Base-by-base conservation (phyloP, 2,888 invertebrate species). In the Pseudanteris insignis region DNA sequence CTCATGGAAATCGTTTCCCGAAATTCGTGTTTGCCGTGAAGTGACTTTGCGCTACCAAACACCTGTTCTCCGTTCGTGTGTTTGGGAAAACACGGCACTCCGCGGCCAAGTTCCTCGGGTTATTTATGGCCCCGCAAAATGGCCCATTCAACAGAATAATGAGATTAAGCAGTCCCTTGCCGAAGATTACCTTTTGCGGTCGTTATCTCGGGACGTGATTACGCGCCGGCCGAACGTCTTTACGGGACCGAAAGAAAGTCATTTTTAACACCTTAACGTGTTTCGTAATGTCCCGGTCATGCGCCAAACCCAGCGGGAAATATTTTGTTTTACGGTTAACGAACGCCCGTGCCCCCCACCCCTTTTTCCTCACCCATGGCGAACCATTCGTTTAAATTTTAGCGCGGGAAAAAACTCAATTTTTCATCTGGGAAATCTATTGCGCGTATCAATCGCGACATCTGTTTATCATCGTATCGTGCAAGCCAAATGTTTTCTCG, bases 191-290 rank as follows among this genome's bases (percentile, higher is more conserved):
- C 44, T 36, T 21, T 37, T 41, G 15, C 28, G 36, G 40, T 48
- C 43, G 37, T 57, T 43, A 48, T 37, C 24, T 36, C 13, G 9
- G 41, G 34, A 55, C 47, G 55, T 55, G 55, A 47, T 55, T 55
- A 47, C 47, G 21, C 25, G 30, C 15, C 30, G 26, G 30, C 47
- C 36, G 47, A 41, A 41, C 41, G 41, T 47, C 41, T 55, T 47
- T 55, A 11, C 26, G 1, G 15, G 13, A 24, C 34, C 10, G 9
- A 28, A 34, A 18, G 18, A 47, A 40, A 29, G 29, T 15, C 40
- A 29, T 47, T 34, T 46, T 46, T 33, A 46, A 46, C 33, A 54
- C 33, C 40, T 38, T 46, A 38, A 53, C 44, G 25, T 44, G 26
- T 44, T 44, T 44, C 38, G 21, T 26, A 44, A 44, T 44, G 33